A percentile compares a stretch with the other conserved stretches of the same genome.
Conservation (phyloP, 2,888 invertebrate genomes). For the Acrobasis consociella region DNA sequence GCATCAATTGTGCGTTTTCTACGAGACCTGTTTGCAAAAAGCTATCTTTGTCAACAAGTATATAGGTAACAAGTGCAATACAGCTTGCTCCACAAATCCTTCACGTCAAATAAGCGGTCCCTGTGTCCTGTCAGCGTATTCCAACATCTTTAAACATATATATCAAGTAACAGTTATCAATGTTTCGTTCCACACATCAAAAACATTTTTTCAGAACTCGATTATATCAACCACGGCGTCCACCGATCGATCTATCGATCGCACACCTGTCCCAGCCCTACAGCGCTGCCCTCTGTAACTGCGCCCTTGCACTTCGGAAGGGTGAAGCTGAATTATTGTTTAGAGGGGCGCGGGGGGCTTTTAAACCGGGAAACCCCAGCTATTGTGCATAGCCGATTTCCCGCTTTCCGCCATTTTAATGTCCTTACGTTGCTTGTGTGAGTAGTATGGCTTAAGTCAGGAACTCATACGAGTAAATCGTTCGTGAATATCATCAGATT, state of each 20-base stretch:
- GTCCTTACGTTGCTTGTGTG: conserved; percentile 59
- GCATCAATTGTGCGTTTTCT: no score
- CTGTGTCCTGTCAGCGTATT: no score
- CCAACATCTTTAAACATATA: no score
- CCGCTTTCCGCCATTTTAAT: conserved; percentile 80
- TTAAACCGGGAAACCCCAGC: conserved; percentile 81
- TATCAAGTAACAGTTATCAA: no score
- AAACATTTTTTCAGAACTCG: not conserved
- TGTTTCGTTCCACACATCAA: no score
- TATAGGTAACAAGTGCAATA: no score
- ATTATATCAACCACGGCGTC: not conserved
- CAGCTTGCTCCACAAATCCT: no score
- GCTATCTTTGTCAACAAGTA: no score
- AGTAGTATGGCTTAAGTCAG: conserved; percentile 36
- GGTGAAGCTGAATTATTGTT: conserved; percentile 83
- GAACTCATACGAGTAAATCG: conserved; percentile 18
- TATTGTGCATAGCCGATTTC: conserved; percentile 81
- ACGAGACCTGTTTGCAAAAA: no score
- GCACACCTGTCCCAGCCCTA: conserved; percentile 47
- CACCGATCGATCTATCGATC: conserved; percentile 43
- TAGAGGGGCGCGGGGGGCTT: conserved; percentile 66
- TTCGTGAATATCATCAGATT: no score
- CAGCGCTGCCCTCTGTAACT: conserved; percentile 66
- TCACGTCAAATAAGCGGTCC: no score
- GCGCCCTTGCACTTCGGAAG: conserved; percentile 83